Percentiles rank a stretch among this genome's conserved stretches.
Evolutionary conservation across 2,888 invertebrate species (phyloP).

Genomic region (Microplitis deprimator): DNA sequence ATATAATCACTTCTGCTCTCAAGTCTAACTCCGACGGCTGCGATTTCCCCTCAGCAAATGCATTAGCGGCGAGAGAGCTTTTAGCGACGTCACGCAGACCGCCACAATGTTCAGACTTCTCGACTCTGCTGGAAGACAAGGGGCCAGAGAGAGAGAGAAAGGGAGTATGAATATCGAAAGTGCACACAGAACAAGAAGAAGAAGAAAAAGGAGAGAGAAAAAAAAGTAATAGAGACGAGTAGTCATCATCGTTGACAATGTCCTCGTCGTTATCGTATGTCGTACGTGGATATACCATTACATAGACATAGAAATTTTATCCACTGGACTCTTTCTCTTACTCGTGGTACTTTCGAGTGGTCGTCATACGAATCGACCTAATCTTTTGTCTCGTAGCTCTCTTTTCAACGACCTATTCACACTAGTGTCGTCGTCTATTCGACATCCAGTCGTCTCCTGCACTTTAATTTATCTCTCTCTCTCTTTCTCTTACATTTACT

Average conservation of each 20-base stretch:
- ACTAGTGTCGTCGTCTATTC: conserved; percentile 21
- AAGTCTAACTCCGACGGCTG: conserved; percentile 10
- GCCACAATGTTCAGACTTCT: conserved; percentile 45
- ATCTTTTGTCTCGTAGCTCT: conserved; percentile 61
- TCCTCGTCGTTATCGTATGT: background rate
- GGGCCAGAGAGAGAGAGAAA: conserved; percentile 41
- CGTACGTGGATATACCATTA: background rate
- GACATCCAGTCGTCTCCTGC: conserved; percentile 7
- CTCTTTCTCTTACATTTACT: conserved; percentile 14
- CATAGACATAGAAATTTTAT: background rate
- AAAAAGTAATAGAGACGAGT: conserved; percentile 17
- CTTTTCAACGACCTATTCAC: conserved; percentile 56
- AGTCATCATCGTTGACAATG: conserved; percentile 5
- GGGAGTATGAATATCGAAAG: background rate
- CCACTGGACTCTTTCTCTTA: conserved; percentile 29
- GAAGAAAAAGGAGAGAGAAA: conserved; percentile 10
- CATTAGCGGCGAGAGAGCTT: conserved; percentile 68
- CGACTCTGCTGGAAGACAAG: conserved; percentile 35
- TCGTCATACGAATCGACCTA: conserved; percentile 51
- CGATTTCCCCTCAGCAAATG: conserved; percentile 61
- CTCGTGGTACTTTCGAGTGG: conserved; percentile 39
- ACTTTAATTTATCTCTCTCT: conserved; percentile 17
- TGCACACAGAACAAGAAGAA: conserved; percentile 11
- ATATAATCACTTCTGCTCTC: conserved; percentile 33
- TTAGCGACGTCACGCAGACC: conserved; percentile 64